Evolutionary conservation across 2,888 invertebrate species (phyloP), one percentile per base, ranked within the genome.

Genomic region (Dendrolimus houi): DNA sequence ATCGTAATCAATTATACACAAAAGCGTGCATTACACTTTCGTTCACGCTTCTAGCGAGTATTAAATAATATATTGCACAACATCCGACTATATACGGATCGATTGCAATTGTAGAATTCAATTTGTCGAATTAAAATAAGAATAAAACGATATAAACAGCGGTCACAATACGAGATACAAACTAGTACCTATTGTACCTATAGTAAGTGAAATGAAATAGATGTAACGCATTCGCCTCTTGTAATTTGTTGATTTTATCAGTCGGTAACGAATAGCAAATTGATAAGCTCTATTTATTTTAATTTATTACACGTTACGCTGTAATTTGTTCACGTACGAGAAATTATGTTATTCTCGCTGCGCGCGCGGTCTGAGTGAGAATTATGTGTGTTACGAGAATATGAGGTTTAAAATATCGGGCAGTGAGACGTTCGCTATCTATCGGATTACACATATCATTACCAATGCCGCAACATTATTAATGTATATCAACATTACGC

Each of bases 41-140:
- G 65, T 74, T 73, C 68, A 60, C 65, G 62, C 64, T 64, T 60
- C 68, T 66, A 60, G 58, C 54, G 53, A 60, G 56, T 62, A 60
- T 75, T 72, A 69, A 75, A 74, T 77, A 72, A 78, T 66, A 56
- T 69, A 70, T 81, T 81, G 68, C 73, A 71, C 71, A 79, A 82
- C 67, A 64, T 66, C 62, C 64, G 62, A 64, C 54, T 52, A 62
- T 66, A 69, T 68, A 60, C 60, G 57, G 60, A 29, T 57, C 58
- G 58, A 47, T 47, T 52, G 64, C 64, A 64, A 71, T 68, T 66
- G 65, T 68, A 67, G 73, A 67, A 75, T 71, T 70, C 64, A 71
- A 76, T 73, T 74, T 69, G 62, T 52, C n/a, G 56, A 53, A 53
- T 59, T 54, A 55, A 59, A 59, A 59, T 54, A 47, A 47, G 47